A percentile compares a stretch with the other conserved stretches of the same genome.
Conservation (phyloP, 2,797 vertebrate genomes). For the Labeo calbasu region DNA sequence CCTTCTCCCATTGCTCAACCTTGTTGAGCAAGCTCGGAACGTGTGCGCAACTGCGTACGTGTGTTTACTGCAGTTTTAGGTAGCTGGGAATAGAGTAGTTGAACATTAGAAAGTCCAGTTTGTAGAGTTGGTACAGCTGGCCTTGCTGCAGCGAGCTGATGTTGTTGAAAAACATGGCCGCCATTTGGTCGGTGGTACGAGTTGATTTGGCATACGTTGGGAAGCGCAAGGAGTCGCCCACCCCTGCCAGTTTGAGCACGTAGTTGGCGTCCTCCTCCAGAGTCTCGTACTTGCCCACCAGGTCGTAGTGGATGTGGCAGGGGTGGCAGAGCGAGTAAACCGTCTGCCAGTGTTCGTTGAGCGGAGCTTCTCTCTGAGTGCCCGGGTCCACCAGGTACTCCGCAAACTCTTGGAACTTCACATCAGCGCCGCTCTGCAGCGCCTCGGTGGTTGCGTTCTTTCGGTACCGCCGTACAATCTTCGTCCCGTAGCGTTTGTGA, state of each 20-base stretch:
- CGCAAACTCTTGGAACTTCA: constrained; percentile 93
- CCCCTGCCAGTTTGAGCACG: constrained; percentile 87
- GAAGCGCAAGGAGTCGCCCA: constrained; percentile 86
- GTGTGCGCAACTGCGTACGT: background rate
- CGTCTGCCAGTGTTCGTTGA: constrained; percentile 98
- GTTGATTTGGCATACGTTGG: constrained; percentile 96
- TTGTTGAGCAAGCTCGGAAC: constrained; percentile 23
- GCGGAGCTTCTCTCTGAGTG: constrained; percentile 91
- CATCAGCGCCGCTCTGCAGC: constrained; percentile 84
- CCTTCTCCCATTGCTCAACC: constrained; percentile 14
- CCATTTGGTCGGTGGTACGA: constrained; percentile 97
- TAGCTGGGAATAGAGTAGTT: constrained; percentile 97
- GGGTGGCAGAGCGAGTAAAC: constrained; percentile 96
- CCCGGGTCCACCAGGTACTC: constrained; percentile 92
- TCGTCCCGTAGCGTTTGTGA: constrained; percentile 96
- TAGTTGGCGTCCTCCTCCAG: constrained; percentile 94
- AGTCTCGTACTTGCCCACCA: constrained; percentile 97
- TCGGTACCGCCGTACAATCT: constrained; percentile 92
- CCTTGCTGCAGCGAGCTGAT: constrained; percentile 91
- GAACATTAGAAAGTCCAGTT: constrained; percentile 98
- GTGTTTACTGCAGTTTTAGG: constrained; percentile 86
- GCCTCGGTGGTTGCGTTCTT: constrained; percentile 95
- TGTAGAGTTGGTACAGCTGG: constrained; percentile 94
- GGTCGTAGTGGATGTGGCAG: constrained; percentile 96
- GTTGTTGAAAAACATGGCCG: constrained; percentile 97